Conservation (phyloP, 2,797 vertebrate genomes). For the Hippocampus kuda region DNA sequence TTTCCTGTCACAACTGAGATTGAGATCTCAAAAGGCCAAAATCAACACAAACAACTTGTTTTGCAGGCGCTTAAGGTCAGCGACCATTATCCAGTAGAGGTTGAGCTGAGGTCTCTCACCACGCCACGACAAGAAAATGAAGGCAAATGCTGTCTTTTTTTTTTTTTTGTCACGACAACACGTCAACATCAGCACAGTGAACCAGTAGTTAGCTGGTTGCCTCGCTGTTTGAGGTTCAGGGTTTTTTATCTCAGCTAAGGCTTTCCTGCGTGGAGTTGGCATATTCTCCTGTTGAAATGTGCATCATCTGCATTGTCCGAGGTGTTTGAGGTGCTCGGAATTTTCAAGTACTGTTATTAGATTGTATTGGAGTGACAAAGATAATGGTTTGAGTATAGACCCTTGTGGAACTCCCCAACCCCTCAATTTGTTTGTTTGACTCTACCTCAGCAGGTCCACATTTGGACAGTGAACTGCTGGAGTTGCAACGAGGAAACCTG, state of each 20-base stretch:
- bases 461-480: slow-evolving; percentile 13
- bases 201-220: not conserved
- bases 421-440: not conserved
- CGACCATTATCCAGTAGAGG: slow-evolving; percentile 69
- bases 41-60: too few relatives aligned
- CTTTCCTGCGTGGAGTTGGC: not conserved
- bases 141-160: slow-evolving; percentile 17
- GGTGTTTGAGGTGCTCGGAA: not conserved
- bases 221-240: not conserved
- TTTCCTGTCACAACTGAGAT: not conserved
- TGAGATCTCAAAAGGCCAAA: not conserved
- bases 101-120: slow-evolving; percentile 45
- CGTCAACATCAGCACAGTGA: not conserved
- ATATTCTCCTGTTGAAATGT: not conserved
- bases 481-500: slow-evolving; percentile 40
- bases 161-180: not conserved
- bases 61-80: slow-evolving; percentile 58
- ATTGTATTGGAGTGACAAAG: not conserved
- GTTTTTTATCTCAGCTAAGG: not conserved
- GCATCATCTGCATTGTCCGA: not conserved
- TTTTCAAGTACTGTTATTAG: not conserved
- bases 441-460: slow-evolving; percentile 6
- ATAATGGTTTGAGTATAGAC: not conserved
- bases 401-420: not conserved
- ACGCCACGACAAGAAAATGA: not conserved